phyloP scores from a whole-genome alignment of 2,113 vertebrate species.

The Macroglossus sobrinus region DNA sequence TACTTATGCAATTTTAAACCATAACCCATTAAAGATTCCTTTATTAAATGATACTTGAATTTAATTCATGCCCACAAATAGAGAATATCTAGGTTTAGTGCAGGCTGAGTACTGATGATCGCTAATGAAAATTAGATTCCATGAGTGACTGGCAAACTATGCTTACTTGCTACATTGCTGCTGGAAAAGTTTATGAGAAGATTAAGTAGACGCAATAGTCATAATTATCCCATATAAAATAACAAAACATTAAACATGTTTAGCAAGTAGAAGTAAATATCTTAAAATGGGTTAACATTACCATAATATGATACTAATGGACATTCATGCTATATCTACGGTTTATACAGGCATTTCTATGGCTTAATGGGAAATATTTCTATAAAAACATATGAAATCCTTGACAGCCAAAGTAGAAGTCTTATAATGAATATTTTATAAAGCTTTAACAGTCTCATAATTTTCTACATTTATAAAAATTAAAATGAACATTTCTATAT shows the following conservation, averaged over 20 bases:
- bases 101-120: not conserved
- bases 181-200: not conserved
- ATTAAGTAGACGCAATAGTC: not conserved
- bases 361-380: not conserved
- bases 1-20: not conserved
- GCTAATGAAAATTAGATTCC: not conserved
- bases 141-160: not conserved
- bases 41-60: not conserved
- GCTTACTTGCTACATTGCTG: not conserved
- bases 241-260: not conserved
- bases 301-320: not conserved
- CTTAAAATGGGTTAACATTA: not conserved
- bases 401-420: not conserved
- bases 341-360: not conserved
- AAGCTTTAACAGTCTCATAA: not conserved
- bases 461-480: constrained; percentile 28
- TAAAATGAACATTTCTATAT: not conserved
- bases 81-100: not conserved
- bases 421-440: not conserved
- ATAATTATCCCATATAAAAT: not conserved
- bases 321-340: not conserved
- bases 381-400: not conserved
- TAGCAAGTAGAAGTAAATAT: not conserved
- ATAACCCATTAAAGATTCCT: not conserved
- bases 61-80: not conserved